Conservation (phyloP, 2,113 vertebrate genomes). For the Puma concolor region DNA sequence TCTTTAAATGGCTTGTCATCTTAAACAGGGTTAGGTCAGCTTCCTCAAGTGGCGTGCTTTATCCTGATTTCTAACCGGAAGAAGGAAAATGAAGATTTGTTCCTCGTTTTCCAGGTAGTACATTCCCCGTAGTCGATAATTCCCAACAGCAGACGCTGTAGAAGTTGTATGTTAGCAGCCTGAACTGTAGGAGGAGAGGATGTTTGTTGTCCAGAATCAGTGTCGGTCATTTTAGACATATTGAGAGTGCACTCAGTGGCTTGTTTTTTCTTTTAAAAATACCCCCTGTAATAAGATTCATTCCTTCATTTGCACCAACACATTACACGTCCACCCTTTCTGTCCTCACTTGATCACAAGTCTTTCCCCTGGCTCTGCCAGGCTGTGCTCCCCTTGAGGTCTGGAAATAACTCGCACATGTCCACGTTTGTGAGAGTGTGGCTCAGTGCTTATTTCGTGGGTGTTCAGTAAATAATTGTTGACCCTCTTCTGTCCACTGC, state of each 20-base stretch:
- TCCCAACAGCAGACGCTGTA: background rate
- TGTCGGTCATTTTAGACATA: background rate
- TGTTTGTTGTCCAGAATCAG: background rate
- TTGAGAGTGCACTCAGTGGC: background rate
- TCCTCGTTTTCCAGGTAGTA: background rate
- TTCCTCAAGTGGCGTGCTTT: background rate
- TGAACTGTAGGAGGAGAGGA: background rate
- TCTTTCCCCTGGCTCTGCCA: background rate
- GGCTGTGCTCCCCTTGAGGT: background rate
- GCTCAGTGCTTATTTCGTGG: background rate
- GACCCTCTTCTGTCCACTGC: background rate
- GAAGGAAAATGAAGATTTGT: background rate
- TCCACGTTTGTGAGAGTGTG: background rate
- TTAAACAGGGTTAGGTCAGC: background rate
- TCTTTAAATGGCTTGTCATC: background rate
- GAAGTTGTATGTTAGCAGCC: background rate
- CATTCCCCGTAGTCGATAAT: background rate
- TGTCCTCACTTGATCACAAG: background rate
- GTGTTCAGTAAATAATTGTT: background rate
- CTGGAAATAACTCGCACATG: background rate
- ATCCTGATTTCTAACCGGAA: background rate
- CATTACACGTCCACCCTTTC: background rate
- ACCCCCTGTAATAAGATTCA: background rate
- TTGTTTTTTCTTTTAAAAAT: slow-evolving; percentile 33
- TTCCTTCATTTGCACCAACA: background rate